Percentiles rank a stretch among this genome's conserved stretches.
Conservation (phyloP, 2,888 invertebrate genomes). For the Chromoteleia sp. region DNA sequence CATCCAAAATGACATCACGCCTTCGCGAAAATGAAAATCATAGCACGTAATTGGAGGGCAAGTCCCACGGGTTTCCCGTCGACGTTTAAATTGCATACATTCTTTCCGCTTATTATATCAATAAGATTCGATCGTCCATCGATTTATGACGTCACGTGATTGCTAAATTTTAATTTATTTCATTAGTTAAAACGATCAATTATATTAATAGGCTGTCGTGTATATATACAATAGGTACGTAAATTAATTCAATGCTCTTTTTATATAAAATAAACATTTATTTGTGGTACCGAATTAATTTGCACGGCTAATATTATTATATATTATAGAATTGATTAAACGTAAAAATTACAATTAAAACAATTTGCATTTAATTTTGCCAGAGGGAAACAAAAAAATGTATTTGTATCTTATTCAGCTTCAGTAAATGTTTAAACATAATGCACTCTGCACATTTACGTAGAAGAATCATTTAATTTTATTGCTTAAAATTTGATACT, state of each 20-base stretch:
- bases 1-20: constrained; percentile 32
- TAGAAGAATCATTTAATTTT: constrained; percentile 42
- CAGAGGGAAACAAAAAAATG: background rate
- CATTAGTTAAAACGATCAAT: background rate
- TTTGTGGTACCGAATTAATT: no score
- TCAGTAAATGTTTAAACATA: constrained; percentile 18
- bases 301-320: no score
- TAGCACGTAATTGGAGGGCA: constrained; percentile 11
- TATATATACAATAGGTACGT: no score
- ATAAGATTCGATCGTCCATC: background rate
- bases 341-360: no score
- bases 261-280: no score
- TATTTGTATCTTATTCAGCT: background rate
- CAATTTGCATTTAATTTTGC: no score
- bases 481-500: constrained; percentile 53
- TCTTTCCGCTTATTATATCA: constrained; percentile 1
- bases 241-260: no score
- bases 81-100: background rate
- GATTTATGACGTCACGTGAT: background rate
- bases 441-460: constrained; percentile 22
- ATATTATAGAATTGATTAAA: no score
- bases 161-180: background rate
- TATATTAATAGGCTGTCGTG: background rate
- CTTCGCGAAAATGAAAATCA: constrained; percentile 46
- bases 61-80: background rate